Percentiles rank a stretch among this genome's conserved stretches.
These are phyloP conservation scores for Myotis yumanensis DNA, from an alignment of 2,113 vertebrate species.

Conservation along the genomic window DNA sequence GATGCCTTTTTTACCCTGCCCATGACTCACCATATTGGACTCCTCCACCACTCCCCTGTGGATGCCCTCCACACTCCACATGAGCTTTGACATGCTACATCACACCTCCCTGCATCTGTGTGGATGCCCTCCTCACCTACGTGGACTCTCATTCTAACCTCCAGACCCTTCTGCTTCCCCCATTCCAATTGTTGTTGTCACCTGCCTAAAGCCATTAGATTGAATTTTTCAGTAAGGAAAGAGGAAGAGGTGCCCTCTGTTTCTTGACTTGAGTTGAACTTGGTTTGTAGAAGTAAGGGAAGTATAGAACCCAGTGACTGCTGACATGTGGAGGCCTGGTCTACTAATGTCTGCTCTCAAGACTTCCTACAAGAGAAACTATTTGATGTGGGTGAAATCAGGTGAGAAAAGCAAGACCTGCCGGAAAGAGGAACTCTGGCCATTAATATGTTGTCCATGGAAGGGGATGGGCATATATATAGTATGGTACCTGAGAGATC, in stretches of 20 bases:
- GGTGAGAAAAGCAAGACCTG: neutral
- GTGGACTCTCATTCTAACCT: neutral
- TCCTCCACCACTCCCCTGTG: neutral
- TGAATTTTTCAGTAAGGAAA: slow-evolving; percentile 39
- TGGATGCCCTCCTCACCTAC: neutral
- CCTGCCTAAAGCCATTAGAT: slow-evolving; percentile 30
- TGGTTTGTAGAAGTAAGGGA: slow-evolving; percentile 30
- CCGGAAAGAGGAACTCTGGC: neutral
- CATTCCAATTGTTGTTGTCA: neutral
- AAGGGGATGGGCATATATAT: neutral
- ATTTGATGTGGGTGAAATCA: slow-evolving; percentile 33
- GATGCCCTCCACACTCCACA: neutral
- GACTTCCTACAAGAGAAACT: slow-evolving; percentile 22
- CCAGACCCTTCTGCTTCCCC: neutral
- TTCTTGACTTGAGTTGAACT: slow-evolving; percentile 45
- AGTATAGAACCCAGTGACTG: neutral
- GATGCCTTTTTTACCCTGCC: neutral
- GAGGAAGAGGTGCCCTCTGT: neutral
- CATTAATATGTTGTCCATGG: neutral
- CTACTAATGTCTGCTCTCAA: slow-evolving; percentile 11
- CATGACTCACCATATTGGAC: neutral
- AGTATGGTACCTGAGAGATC: neutral
- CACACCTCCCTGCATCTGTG: neutral
- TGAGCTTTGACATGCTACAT: neutral
- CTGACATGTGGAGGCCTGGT: neutral